These are phyloP conservation scores for Gallinago nigripennis DNA, from an alignment of 2,797 vertebrate genomes.

Conservation along the genomic window DNA sequence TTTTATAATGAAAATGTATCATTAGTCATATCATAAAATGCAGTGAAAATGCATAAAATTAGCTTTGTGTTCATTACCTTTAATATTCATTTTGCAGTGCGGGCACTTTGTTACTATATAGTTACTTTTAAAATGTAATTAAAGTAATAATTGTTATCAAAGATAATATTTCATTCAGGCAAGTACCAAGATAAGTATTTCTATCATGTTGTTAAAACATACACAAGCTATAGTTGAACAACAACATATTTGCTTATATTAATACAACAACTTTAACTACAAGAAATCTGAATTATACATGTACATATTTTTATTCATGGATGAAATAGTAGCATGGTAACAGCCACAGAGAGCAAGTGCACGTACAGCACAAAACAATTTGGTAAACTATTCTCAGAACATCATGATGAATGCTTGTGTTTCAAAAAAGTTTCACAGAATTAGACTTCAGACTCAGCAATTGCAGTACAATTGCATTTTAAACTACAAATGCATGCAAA, in stretches of 20 bases:
- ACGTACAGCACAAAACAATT: neutral
- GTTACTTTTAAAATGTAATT: neutral
- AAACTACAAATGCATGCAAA: neutral
- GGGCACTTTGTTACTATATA: neutral
- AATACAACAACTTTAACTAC: neutral
- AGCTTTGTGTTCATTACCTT: neutral
- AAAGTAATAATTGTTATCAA: neutral
- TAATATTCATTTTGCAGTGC: neutral
- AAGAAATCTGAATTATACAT: neutral
- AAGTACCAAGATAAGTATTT: neutral
- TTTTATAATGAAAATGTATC: slow-evolving; percentile 9
- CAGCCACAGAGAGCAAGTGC: neutral
- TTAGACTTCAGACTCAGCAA: neutral
- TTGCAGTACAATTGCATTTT: neutral
- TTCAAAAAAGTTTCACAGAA: neutral
- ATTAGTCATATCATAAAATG: neutral
- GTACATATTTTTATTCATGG: neutral
- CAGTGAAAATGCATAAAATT: neutral
- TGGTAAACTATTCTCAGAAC: neutral
- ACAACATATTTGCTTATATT: neutral
- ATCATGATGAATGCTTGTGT: neutral
- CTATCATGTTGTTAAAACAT: neutral
- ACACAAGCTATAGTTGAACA: neutral
- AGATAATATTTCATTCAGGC: neutral
- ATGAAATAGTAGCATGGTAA: neutral